These are phyloP conservation scores for Drosophila micromelanica DNA, from an alignment of 1,140 invertebrate genomes.

Conservation along the genomic window DNA sequence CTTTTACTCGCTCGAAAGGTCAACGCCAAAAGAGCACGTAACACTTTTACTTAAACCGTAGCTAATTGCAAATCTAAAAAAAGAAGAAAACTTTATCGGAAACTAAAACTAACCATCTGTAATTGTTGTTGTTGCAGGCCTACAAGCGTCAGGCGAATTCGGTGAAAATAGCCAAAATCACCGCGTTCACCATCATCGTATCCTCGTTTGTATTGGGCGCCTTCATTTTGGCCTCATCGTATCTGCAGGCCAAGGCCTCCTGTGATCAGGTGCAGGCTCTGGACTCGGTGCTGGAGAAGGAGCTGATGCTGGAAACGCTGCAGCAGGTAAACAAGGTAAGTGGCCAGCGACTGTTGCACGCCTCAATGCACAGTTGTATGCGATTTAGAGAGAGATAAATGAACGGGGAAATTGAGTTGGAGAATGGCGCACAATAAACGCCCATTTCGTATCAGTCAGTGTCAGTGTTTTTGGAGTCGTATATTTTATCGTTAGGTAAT, in stretches of 20 bases:
- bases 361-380: constrained; percentile 58
- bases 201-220: constrained; percentile 91
- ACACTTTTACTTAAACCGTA: constrained; percentile 20
- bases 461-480: constrained; percentile 24
- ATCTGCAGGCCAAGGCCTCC: constrained; percentile 90
- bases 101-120: neutral
- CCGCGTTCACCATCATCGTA: constrained; percentile 90
- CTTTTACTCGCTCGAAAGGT: constrained; percentile 57
- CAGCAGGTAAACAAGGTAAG: constrained; percentile 86
- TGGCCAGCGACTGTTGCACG: constrained; percentile 54
- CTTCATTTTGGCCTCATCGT: constrained; percentile 92
- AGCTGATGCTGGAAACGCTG: constrained; percentile 87
- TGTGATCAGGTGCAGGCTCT: constrained; percentile 89
- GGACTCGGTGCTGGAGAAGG: constrained; percentile 87
- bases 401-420: neutral
- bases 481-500: constrained; percentile 64
- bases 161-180: constrained; percentile 92
- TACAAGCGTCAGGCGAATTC: constrained; percentile 90
- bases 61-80: constrained; percentile 1
- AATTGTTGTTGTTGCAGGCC: constrained; percentile 86
- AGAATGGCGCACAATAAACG: constrained; percentile 13
- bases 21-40: constrained; percentile 54
- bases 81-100: neutral
- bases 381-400: neutral
- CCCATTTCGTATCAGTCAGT: constrained; percentile 53